Percentiles rank a stretch among this genome's conserved stretches.
These are phyloP conservation scores for Cephalopachus bancanus DNA, from an alignment of 2,797 vertebrate species.

Conservation along the genomic window DNA sequence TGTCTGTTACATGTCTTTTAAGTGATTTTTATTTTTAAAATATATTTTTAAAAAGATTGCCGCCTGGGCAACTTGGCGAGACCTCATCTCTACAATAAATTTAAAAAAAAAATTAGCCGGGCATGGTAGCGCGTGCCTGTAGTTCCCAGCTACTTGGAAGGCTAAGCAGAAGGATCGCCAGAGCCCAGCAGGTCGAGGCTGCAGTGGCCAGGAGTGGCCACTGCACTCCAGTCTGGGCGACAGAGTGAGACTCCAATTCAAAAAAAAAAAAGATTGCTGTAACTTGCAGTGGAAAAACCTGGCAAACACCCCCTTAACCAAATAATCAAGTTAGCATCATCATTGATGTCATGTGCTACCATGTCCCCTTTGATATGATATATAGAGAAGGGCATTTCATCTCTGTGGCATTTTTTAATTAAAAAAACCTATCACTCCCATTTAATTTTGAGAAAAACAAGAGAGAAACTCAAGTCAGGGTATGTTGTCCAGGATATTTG, in stretches of 20 bases:
- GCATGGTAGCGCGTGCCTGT: no score
- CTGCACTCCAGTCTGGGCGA: no score
- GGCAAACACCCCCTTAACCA: not conserved
- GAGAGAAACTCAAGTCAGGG: not conserved
- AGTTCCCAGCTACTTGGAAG: no score
- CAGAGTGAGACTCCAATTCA: no score
- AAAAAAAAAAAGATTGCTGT: not conserved
- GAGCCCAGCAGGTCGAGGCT: no score
- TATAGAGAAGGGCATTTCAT: not conserved
- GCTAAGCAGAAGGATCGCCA: no score
- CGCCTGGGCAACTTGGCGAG: no score
- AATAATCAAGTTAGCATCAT: no score
- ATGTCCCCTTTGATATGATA: fast-evolving
- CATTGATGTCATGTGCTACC: not conserved
- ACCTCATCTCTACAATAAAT: no score
- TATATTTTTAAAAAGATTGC: not conserved
- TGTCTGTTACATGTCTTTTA: not conserved
- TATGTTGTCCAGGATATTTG: fast-evolving
- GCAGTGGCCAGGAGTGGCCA: no score
- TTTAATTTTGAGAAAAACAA: not conserved
- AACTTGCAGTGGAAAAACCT: not conserved
- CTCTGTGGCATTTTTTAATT: not conserved
- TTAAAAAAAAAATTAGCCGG: no score
- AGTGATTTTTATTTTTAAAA: not conserved
- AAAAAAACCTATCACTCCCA: not conserved